Base-by-base conservation (phyloP, 1,140 invertebrate species). In the Spodoptera frugiperda region DNA sequence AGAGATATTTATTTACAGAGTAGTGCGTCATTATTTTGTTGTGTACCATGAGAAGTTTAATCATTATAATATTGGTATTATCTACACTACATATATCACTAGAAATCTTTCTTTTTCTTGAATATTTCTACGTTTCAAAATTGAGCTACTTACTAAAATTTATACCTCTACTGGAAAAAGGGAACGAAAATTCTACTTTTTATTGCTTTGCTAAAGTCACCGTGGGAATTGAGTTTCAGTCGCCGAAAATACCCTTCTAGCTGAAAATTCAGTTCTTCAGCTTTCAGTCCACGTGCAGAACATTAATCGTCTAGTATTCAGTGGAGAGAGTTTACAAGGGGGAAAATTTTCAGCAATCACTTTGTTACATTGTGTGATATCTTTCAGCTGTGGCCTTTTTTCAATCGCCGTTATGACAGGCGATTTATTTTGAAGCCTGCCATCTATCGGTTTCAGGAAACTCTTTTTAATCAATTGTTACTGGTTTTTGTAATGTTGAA, bases 291-390 rank as follows among this genome's bases (percentile, higher is more conserved):
- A 71, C 68, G 53, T 68, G 10, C n/a, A 15, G 0, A 0, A n/a
- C 65, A 68, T 68, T 68, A 68, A 68, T 68, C 65, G n/a, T 53
- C 48, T 33, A 12, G 30, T 33, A 44, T 63, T 63, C 15, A 61
- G 57, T 30, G 3, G n/a, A 53, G 14, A 53, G n/a, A 53, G 2
- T 17, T 61, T 63, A 10, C 57, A 17, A 21, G 4, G 11, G 33
- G n/a, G 30, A 61, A 61, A 61, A 61, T 61, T 61, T 61, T 63
- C 33, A 39, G 59, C 33, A 57, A 14, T 57, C 54, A 44, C 33
- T 44, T 63, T 12, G 11, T 9, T 63, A 10, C 12, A 9, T 59
- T 59, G 30, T 57, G 21, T 12, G 54, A 39, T 61, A 33, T 17
- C 57, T 61, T 61, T 10, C 53, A 10, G 30, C 30, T 15, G 5